Evolutionary conservation across 2,888 invertebrate genomes (phyloP).

Genomic region (Erpobdella octoculata): DNA sequence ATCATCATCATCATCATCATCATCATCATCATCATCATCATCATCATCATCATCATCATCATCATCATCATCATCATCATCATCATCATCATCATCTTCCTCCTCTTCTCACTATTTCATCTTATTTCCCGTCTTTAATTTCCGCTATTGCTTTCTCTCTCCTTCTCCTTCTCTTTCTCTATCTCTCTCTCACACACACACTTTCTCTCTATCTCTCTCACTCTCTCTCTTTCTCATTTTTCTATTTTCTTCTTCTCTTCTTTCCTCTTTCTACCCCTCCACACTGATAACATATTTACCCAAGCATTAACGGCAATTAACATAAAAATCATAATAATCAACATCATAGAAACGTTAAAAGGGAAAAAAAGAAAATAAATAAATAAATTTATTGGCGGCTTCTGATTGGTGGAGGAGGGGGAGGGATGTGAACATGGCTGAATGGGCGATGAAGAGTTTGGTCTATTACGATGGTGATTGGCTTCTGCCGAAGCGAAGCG

Average conservation of each 20-base stretch:
- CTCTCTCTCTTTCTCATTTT: neutral
- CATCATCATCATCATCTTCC: slow-evolving; percentile 24
- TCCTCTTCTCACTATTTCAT: neutral
- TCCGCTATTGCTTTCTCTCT: neutral
- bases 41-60: slow-evolving; percentile 26
- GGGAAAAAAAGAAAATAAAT: too few relatives aligned
- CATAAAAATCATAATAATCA: too few relatives aligned
- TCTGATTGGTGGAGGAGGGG: too few relatives aligned
- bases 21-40: slow-evolving; percentile 22
- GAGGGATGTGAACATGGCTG: too few relatives aligned
- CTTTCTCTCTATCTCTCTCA: neutral
- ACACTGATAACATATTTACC: too few relatives aligned
- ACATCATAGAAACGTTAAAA: too few relatives aligned
- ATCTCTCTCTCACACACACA: neutral
- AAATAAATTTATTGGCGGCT: too few relatives aligned
- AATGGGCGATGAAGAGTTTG: too few relatives aligned
- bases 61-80: slow-evolving; percentile 25
- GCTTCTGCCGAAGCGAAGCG: too few relatives aligned
- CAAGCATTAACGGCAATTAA: too few relatives aligned
- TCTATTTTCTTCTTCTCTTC: neutral
- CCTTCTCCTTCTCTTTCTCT: neutral
- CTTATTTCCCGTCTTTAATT: neutral
- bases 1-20: slow-evolving; percentile 19
- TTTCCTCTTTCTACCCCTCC: neutral
- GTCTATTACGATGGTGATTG: too few relatives aligned